Evolutionary conservation across 2,888 invertebrate species (phyloP).

Genomic region (Drosophila meridiana): DNA sequence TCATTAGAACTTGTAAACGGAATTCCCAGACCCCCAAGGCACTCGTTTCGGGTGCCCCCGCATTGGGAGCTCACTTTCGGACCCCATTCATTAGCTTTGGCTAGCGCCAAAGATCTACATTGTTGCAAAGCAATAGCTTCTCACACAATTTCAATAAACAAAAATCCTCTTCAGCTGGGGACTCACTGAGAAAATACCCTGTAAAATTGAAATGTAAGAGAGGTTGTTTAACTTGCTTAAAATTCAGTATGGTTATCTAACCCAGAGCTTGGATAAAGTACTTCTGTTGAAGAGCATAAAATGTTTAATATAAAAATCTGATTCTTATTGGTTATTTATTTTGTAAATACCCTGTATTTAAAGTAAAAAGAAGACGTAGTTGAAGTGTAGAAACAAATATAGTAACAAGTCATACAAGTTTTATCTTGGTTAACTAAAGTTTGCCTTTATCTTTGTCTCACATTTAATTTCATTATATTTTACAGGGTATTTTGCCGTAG

Average conservation of each 20-base stretch:
- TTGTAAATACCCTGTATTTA: not conserved
- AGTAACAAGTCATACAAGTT: not conserved
- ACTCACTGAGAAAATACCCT: slow-evolving; percentile 39
- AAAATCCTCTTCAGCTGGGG: slow-evolving; percentile 28
- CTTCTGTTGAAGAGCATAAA: no score
- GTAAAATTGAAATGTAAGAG: not conserved
- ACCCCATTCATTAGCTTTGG: slow-evolving; percentile 31
- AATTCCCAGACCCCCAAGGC: slow-evolving; percentile 43
- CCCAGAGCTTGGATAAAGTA: no score
- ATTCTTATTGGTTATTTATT: not conserved
- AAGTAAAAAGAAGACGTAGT: not conserved
- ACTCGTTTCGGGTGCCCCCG: not conserved
- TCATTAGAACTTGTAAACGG: slow-evolving; percentile 24
- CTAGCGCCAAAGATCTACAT: slow-evolving; percentile 43
- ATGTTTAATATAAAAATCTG: no score
- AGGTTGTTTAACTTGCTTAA: not conserved
- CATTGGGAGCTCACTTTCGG: slow-evolving; percentile 17
- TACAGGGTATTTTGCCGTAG: slow-evolving; percentile 5
- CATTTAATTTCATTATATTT: not conserved
- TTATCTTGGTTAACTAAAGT: not conserved
- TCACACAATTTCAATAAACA: slow-evolving; percentile 35
- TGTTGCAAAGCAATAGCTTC: slow-evolving; percentile 37
- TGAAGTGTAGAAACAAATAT: not conserved
- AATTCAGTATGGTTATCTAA: no score
- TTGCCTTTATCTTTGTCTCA: not conserved